A percentile compares a stretch with the other conserved stretches of the same genome.
Evolutionary conservation across 2,113 vertebrate species (phyloP).

Genomic region (Eira barbara): DNA sequence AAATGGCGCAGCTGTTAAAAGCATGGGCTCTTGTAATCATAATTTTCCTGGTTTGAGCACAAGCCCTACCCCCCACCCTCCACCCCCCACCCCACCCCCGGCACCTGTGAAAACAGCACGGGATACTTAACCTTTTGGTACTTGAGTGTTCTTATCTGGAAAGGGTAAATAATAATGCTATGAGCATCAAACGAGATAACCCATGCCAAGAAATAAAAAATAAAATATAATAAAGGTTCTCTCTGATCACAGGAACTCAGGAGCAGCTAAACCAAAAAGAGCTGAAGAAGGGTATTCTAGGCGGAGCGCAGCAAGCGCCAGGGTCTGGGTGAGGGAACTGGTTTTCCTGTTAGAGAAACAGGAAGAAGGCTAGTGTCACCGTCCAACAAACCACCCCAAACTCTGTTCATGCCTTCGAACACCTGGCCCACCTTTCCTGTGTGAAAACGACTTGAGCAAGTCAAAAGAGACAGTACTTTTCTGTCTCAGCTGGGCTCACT

Average conservation of each 20-base stretch:
- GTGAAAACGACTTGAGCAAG: too few relatives aligned
- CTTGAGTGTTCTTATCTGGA: not conserved
- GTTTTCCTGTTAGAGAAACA: not conserved
- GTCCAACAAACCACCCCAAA: accelerated
- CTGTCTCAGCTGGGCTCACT: accelerated
- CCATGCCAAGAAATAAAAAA: not conserved
- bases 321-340: not conserved
- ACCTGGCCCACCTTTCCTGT: accelerated
- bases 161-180: not conserved
- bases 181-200: not conserved
- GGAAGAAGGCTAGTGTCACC: too few relatives aligned
- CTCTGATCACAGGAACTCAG: not conserved
- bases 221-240: not conserved
- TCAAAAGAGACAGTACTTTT: accelerated
- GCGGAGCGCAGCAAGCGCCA: accelerated
- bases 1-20: not conserved
- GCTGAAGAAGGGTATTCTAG: not conserved
- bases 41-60: not conserved
- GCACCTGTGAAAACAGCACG: not conserved
- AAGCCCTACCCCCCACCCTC: not conserved
- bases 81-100: too few relatives aligned
- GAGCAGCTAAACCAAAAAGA: too few relatives aligned
- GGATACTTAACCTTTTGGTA: not conserved
- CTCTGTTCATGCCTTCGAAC: too few relatives aligned
- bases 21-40: not conserved